phyloP scores from a whole-genome alignment of 2,888 invertebrate genomes.

The Cremastobaeus sp. region DNA sequence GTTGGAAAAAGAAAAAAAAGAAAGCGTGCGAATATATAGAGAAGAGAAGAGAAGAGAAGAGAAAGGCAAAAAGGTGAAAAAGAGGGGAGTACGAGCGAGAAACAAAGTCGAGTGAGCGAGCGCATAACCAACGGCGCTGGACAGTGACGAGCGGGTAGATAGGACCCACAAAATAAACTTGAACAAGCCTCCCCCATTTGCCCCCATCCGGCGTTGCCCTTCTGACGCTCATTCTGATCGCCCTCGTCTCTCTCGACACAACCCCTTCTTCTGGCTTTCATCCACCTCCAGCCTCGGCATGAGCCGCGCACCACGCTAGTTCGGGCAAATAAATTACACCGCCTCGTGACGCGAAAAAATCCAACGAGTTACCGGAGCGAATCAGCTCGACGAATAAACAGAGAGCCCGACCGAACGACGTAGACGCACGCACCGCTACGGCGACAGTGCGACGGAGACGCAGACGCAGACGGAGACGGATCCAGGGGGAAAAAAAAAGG shows the following conservation, averaged over 20 bases:
- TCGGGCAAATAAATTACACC: constrained; percentile 77
- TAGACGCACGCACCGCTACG: constrained; percentile 46
- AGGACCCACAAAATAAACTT: constrained; percentile 76
- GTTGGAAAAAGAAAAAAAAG: too few species aligned
- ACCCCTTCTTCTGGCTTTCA: constrained; percentile 57
- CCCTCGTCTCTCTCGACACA: constrained; percentile 52
- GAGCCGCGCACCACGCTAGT: constrained; percentile 67
- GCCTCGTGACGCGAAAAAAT: constrained; percentile 77
- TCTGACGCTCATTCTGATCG: constrained; percentile 64
- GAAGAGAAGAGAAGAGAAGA: constrained; percentile 53
- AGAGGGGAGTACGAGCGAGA: constrained; percentile 14
- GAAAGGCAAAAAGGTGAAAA: constrained; percentile 40
- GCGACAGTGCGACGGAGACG: constrained; percentile 54
- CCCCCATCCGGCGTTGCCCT: constrained; percentile 52
- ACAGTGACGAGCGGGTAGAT: constrained; percentile 74
- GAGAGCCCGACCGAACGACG: constrained; percentile 35
- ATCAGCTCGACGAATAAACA: constrained; percentile 55
- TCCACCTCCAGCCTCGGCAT: constrained; percentile 54
- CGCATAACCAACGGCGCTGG: constrained; percentile 66
- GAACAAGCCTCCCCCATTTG: constrained; percentile 65
- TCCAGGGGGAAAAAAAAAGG: too few species aligned
- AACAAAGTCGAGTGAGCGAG: constrained; percentile 51
- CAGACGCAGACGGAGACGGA: constrained; percentile 62
- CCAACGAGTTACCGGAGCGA: constrained; percentile 70
- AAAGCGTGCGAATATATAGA: constrained; percentile 42